Evolutionary conservation across 92 coral and sea anemone genomes (phyloP), one percentile per base, ranked within the genome.

Genomic region (Muricea muricata): DNA sequence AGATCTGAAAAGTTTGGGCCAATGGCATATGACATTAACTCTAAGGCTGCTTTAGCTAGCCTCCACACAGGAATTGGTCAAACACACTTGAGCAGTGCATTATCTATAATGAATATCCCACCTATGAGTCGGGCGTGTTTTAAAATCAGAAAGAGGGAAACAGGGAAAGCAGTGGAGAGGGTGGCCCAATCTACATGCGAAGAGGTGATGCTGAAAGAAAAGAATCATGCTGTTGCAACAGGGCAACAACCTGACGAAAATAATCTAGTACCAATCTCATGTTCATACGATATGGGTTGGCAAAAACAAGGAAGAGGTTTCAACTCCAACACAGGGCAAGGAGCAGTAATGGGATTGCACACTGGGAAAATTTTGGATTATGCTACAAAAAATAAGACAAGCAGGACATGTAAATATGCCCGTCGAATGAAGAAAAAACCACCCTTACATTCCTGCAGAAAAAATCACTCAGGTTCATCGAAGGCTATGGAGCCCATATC

Each of bases 211-310:
- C n/a, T n/a, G n/a, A n/a, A n/a, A n/a, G n/a, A n/a, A n/a, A 73
- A 30, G 68, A 20, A 23, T 0, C 7, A 91, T 41, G 85, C 92
- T 14, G 34, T 67, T 17, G 9, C 29, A 78, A 73, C 52, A 3
- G 72, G 37, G 6, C 79, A 21, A 68, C 69, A 85, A 25, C 69
- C 40, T 28, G 87, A 86, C 66, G 89, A 87, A 58, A 52, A 78
- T 78, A 86, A 81, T 61, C 41, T 69, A 39, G 26, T 75, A 14
- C 52, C 32, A 25, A 32, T 84, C 34, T 25, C 79, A 37, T 83
- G 89, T 20, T 88, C 92, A 14, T 91, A 74, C 69, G 94, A 84
- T 79, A 85, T 89, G 94, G 94, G 86, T 18, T 91, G 94, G 92
- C 92, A 91, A 76, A 91, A 85, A 40, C 73, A 88, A 54, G 92